Evolutionary conservation across 2,797 vertebrate species (phyloP), one percentile per base, ranked within the genome.

Genomic region (Pangasius krempfi): DNA sequence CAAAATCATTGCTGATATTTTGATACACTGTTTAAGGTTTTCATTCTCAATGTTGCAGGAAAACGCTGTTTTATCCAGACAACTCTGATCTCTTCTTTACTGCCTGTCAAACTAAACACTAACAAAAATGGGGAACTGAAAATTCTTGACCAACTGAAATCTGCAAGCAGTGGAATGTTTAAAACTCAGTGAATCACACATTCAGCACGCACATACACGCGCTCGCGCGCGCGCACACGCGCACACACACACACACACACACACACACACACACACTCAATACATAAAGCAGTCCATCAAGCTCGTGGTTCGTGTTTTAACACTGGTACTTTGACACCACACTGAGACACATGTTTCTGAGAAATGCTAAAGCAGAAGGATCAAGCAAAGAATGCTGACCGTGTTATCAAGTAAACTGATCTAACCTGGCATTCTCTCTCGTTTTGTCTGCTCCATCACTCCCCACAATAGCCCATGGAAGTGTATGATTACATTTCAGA

Each of bases 121-220:
- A n/a, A 33, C n/a, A 79, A 54, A 78, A 58, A 89, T 68, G 64
- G 82, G 85, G 87, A 88, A 92, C 87, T 86, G 87, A 89, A 79
- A 89, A 81, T 85, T 47, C 81, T 87, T 78, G 62, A 88, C 84
- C 88, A 91, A 90, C 56, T 83, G 82, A 89, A 90, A 89, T 73
- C 52, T 87, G 58, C 62, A 82, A 80, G 86, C n/a, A 20, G 88
- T 70, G 60, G 30, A 81, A 88, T 75, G 52, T 62, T 76, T 76
- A 85, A 86, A 82, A 85, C n/a, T 44, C n/a, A 25, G 56, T 7
- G 54, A 56, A 54, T 33, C 30, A 37, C 25, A n/a, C 22, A 47
- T 10, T 5, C 72, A 30, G 14, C 25, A n/a, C 14, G 7, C 6
- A 27, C 47, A 27, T 0, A 50, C 12, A 78, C 78, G 88, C 62